A percentile compares a stretch with the other conserved stretches of the same genome.
Conservation (phyloP, 2,888 invertebrate species). For the Megamerina dolium region DNA sequence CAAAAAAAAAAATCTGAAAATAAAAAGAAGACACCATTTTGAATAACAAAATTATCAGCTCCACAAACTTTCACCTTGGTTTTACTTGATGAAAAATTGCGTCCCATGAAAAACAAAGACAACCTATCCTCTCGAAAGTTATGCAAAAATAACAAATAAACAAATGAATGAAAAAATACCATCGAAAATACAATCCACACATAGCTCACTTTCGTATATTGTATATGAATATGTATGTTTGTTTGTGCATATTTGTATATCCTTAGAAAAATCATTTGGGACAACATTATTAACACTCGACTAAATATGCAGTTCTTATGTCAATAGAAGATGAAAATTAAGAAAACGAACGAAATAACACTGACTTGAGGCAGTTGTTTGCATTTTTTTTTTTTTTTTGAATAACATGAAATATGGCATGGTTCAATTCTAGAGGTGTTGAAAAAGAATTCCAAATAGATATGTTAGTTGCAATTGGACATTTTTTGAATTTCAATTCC, state of each 20-base stretch:
- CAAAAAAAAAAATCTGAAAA: constrained; percentile 13
- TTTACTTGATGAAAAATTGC: constrained; percentile 3
- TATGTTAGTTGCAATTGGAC: too few relatives aligned
- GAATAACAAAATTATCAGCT: constrained; percentile 46
- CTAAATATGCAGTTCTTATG: constrained; percentile 47
- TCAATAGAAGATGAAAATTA: too few relatives aligned
- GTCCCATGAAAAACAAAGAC: constrained; percentile 13
- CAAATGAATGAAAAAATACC: not conserved
- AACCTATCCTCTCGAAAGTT: constrained; percentile 10
- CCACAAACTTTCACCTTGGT: constrained; percentile 22
- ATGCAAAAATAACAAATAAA: constrained; percentile 2
- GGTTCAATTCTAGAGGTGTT: too few relatives aligned
- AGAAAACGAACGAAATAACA: too few relatives aligned
- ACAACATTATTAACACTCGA: constrained; percentile 49
- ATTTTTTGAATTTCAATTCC: too few relatives aligned
- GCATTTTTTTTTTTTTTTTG: not conserved
- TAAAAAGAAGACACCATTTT: constrained; percentile 34
- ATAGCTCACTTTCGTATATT: constrained; percentile 1
- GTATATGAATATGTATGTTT: not conserved
- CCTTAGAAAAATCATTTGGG: constrained; percentile 29
- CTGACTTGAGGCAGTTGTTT: not conserved
- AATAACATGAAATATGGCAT: too few relatives aligned
- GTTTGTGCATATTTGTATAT: constrained; percentile 8
- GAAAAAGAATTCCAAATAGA: too few relatives aligned
- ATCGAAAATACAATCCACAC: too few relatives aligned